Evolutionary conservation across 2,113 vertebrate genomes (phyloP), one percentile per base, ranked within the genome.

Genomic region (Rhagologus leucostigma): DNA sequence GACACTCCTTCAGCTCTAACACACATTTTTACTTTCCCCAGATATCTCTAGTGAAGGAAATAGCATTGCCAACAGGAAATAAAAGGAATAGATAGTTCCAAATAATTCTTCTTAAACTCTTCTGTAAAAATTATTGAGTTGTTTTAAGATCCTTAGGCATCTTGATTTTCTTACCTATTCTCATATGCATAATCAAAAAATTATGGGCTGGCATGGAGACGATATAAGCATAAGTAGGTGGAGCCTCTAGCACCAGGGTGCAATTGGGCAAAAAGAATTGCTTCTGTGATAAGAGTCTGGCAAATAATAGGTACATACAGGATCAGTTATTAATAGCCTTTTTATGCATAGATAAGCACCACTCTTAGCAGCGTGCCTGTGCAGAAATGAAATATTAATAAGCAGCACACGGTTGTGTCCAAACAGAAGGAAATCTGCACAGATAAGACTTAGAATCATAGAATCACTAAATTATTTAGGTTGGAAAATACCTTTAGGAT

Each of bases 331-430:
- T 65, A 85, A 67, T 27, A 85, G 65, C 59, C 42, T 63, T 90
- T 90, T 92, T 60, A 60, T 68, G 64, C 55, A 37, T 42, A 93
- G 90, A 84, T 80, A 89, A 94, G 85, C 85, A 80, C 56, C 64
- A 70, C 37, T 59, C 71, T 47, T 70, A 86, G 68, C 76, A 68
- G 68, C 3, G 0, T 74, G 75, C 29, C 27, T 30, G 47, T 70
- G 83, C 75, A 55, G 60, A 76, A 77, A 90, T 90, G 33, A 88
- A 90, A 95, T 88, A 86, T 90, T 95, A 81, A 94, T 91, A 67
- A 73, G 57, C 56, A 71, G 68, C 39, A 37, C 74, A 79, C 22
- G 1, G 52, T 65, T 63, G 41, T 49, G 83, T 74, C 56, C 85
- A 84, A 92, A 80, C 27, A 56, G 69, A 87, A 79, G 60, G 42